Percentiles rank a stretch among this genome's conserved stretches.
These are phyloP conservation scores for Dinomys branickii DNA, from an alignment of 2,113 vertebrate genomes.

Conservation along the genomic window DNA sequence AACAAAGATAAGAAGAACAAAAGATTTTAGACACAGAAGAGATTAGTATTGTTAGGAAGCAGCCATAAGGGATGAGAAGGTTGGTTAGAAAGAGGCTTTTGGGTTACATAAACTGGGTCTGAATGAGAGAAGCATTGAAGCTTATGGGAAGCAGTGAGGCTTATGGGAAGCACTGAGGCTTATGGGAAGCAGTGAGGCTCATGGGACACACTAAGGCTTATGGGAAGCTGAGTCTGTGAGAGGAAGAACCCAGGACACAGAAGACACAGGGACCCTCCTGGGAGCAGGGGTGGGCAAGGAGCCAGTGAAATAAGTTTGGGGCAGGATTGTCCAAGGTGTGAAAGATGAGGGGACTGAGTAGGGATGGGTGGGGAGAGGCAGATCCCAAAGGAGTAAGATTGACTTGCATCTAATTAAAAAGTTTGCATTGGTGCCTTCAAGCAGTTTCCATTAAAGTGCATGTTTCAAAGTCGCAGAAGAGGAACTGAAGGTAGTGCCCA, in stretches of 20 bases:
- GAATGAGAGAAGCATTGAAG: background rate
- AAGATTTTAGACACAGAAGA: background rate
- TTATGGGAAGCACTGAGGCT: too few species aligned
- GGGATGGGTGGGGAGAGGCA: background rate
- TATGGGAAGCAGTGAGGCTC: too few species aligned
- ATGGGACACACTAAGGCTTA: too few species aligned
- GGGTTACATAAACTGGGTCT: background rate
- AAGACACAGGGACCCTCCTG: background rate
- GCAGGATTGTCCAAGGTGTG: rapidly evolving
- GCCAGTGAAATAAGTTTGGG: background rate
- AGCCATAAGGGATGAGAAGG: background rate
- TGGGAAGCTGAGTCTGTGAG: background rate
- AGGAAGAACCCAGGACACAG: background rate
- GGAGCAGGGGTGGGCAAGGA: background rate
- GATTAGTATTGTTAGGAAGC: background rate
- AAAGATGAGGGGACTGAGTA: rapidly evolving
- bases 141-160: background rate
- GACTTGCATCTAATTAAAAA: background rate
- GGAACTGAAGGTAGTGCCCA: background rate
- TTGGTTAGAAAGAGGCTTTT: background rate
- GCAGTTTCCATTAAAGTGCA: background rate
- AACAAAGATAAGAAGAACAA: background rate
- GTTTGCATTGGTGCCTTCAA: background rate
- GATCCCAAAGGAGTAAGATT: background rate
- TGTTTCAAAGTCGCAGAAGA: background rate